Conservation (phyloP, 2,888 invertebrate genomes). For the Tetheella fluctuosa region DNA sequence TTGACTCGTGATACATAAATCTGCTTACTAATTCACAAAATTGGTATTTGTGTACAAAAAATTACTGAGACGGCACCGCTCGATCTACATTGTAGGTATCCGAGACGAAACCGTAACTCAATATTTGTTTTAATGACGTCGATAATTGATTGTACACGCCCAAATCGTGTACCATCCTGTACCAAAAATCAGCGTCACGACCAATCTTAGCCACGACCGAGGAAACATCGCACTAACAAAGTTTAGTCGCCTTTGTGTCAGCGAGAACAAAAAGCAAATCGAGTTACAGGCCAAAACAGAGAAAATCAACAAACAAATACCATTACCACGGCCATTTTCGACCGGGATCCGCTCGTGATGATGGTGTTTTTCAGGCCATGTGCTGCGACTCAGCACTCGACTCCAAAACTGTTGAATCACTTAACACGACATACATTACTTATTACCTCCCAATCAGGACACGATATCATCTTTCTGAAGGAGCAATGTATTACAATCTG, state of each 20-base stretch:
- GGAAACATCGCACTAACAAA: conserved; percentile 64
- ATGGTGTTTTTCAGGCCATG: conserved; percentile 67
- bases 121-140: conserved; percentile 79
- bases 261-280: conserved; percentile 79
- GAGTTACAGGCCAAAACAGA: conserved; percentile 81
- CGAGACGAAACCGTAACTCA: conserved; percentile 70
- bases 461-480: not conserved
- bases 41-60: conserved; percentile 7
- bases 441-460: not conserved
- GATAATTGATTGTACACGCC: conserved; percentile 75
- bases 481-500: conserved; percentile 39
- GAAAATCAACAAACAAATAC: conserved; percentile 82
- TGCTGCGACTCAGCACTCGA: conserved; percentile 20
- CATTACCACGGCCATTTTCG: conserved; percentile 80
- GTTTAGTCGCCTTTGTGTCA: conserved; percentile 75
- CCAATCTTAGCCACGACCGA: conserved; percentile 61
- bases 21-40: conserved; percentile 5
- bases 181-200: conserved; percentile 61
- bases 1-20: conserved; percentile 2
- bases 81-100: conserved; percentile 24
- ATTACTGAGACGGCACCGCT: not conserved
- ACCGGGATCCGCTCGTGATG: conserved; percentile 79
- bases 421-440: conserved; percentile 39
- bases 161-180: conserved; percentile 54
- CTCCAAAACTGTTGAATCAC: conserved; percentile 14